These are phyloP conservation scores for Danionella dracula DNA, from an alignment of 2,797 vertebrate species.

Conservation along the genomic window DNA sequence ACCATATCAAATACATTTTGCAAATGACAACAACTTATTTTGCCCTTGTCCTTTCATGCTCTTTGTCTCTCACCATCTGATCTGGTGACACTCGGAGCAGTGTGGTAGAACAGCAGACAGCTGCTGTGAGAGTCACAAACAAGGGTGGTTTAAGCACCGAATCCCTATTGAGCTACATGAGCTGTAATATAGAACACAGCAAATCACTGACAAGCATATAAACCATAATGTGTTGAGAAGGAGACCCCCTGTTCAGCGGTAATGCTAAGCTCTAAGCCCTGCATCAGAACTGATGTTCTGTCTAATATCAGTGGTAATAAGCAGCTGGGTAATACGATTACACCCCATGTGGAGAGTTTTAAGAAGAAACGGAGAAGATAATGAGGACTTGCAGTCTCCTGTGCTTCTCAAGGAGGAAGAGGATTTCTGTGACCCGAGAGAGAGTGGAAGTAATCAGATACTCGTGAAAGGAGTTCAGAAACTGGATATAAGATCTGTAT, in stretches of 20 bases:
- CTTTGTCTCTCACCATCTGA: no score
- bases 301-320: conserved; percentile 36
- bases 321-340: conserved; percentile 35
- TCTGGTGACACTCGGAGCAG: background rate
- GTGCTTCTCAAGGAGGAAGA: conserved; percentile 28
- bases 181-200: conserved; percentile 2
- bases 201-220: conserved; percentile 8
- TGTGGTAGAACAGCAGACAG: conserved; percentile 3
- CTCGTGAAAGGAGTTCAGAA: conserved; percentile 21
- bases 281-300: conserved; percentile 27
- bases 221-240: background rate
- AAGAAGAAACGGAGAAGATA: conserved; percentile 38
- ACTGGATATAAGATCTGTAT: conserved; percentile 10
- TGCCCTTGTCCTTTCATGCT: no score
- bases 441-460: conserved; percentile 32
- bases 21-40: no score
- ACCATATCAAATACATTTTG: no score
- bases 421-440: conserved; percentile 8
- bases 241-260: conserved; percentile 13
- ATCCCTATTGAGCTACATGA: conserved; percentile 13
- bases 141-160: conserved; percentile 1
- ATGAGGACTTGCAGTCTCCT: conserved; percentile 31
- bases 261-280: conserved; percentile 24
- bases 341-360: conserved; percentile 35
- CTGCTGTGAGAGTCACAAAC: background rate